A percentile compares a stretch with the other conserved stretches of the same genome.
Evolutionary conservation across 2,888 invertebrate species (phyloP).

Genomic region (Lucinisca nassula): DNA sequence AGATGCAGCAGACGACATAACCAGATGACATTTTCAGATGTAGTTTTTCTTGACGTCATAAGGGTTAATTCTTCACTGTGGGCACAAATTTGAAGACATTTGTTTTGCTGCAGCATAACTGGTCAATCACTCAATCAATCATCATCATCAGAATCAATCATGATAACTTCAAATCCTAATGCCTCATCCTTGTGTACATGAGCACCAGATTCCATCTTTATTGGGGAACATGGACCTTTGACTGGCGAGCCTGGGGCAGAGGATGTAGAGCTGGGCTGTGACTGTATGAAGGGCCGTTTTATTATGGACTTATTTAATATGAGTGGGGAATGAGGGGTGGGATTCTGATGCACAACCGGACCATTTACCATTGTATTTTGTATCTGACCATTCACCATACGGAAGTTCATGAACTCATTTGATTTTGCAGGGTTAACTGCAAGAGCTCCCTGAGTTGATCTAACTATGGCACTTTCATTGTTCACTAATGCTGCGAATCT

Average conservation of each 20-base stretch:
- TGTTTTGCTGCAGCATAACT: too few relatives aligned
- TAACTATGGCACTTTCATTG: background rate
- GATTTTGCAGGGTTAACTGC: background rate
- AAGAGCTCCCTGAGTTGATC: background rate
- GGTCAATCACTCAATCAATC: too few relatives aligned
- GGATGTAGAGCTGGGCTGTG: background rate
- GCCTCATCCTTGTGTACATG: conserved; percentile 34
- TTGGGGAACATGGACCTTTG: background rate
- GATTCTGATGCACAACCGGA: background rate
- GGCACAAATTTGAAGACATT: too few relatives aligned
- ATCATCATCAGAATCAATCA: conserved; percentile 63
- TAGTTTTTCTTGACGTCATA: too few relatives aligned
- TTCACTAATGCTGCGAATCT: background rate
- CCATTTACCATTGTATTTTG: background rate
- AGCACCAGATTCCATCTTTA: background rate
- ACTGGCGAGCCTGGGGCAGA: background rate
- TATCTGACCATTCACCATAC: background rate
- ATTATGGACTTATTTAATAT: background rate
- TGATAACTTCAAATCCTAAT: conserved; percentile 65
- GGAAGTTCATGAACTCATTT: background rate
- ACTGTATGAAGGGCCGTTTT: background rate
- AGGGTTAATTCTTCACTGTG: too few relatives aligned
- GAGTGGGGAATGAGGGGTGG: background rate
- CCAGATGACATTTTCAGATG: too few relatives aligned
- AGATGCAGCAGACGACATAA: too few relatives aligned